A percentile compares a stretch with the other conserved stretches of the same genome.
These are phyloP conservation scores for Drosophila algonquin DNA, from an alignment of 2,888 invertebrate species.

Conservation along the genomic window DNA sequence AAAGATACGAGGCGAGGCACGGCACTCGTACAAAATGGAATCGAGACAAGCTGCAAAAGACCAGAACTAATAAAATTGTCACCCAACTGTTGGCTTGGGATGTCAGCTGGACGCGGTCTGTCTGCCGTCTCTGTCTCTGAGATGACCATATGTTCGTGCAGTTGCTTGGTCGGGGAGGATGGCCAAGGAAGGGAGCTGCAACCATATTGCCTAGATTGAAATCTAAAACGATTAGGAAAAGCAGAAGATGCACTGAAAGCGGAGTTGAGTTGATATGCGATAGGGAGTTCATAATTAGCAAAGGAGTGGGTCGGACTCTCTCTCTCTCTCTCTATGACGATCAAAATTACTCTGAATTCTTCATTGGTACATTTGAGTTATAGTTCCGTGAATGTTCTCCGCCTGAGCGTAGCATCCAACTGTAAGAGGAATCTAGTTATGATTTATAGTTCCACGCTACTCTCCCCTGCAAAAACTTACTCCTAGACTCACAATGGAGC, in stretches of 20 bases:
- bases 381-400: neutral
- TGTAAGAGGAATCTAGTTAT: neutral
- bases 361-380: neutral
- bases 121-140: constrained; percentile 15
- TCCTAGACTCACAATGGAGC: neutral
- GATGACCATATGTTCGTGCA: constrained; percentile 64
- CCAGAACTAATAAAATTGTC: constrained; percentile 77
- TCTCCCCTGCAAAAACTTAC: neutral
- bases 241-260: constrained; percentile 59
- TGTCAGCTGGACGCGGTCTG: constrained; percentile 22
- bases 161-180: neutral
- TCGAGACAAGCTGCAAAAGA: constrained; percentile 53
- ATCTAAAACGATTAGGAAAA: constrained; percentile 77
- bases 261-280: constrained; percentile 1
- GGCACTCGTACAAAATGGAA: constrained; percentile 17
- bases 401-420: neutral
- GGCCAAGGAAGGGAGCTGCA: constrained; percentile 13
- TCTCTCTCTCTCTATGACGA: neutral
- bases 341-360: neutral
- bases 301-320: neutral
- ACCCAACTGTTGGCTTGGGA: constrained; percentile 50
- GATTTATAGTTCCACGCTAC: neutral
- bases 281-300: neutral
- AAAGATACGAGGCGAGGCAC: constrained; percentile 60
- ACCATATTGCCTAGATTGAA: constrained; percentile 69